phyloP scores from a whole-genome alignment of 2,113 vertebrate species.

The Felis chaus region DNA sequence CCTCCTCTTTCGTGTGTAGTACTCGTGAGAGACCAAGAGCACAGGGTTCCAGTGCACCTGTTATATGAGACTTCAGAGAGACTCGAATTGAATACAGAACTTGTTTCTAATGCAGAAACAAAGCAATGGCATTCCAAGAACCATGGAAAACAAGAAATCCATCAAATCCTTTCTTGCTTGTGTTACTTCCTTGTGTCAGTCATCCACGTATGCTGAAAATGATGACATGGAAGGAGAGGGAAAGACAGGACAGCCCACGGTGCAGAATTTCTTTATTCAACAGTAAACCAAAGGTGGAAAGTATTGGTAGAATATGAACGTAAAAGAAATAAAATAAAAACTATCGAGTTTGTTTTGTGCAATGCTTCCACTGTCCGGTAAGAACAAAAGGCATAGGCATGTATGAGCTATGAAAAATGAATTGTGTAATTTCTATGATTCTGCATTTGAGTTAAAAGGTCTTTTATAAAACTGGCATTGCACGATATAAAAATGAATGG shows the following conservation, averaged over 20 bases:
- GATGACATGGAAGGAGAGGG: not conserved
- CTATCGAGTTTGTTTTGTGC: not conserved
- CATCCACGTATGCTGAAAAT: not conserved
- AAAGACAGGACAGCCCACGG: not conserved
- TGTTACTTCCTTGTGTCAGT: not conserved
- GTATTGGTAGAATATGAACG: not conserved
- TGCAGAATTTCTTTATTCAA: not conserved
- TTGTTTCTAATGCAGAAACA: not conserved
- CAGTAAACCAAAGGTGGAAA: not conserved
- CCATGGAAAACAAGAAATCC: not conserved
- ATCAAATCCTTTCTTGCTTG: not conserved
- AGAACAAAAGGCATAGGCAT: not conserved
- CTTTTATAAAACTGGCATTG: not conserved
- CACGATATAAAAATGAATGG: not conserved
- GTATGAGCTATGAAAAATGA: not conserved
- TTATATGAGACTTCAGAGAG: not conserved
- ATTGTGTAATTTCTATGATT: not conserved
- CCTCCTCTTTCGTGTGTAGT: not conserved
- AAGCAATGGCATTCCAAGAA: not conserved
- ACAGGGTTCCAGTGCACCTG: not conserved
- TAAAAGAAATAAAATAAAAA: not conserved
- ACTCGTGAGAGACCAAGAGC: rapidly evolving
- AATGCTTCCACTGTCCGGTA: not conserved
- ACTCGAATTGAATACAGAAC: not conserved
- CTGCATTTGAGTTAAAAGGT: not conserved